Base-by-base conservation (phyloP, 1,140 invertebrate genomes). In the Adelges cooleyi region DNA sequence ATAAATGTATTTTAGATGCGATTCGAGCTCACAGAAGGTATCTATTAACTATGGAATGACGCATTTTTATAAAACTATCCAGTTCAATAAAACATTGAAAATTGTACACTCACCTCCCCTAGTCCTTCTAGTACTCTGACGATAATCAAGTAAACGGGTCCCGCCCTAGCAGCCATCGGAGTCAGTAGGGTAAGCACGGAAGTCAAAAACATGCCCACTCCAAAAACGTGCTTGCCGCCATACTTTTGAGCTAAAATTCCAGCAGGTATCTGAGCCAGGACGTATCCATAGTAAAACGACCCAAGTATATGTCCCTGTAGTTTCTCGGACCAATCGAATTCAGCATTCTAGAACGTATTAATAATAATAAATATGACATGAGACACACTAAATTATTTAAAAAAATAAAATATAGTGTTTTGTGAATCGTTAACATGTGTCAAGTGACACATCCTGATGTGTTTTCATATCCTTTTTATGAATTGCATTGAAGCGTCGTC, bases 251-350 rank as follows among this genome's bases (percentile, higher is more conserved):
- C 80, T 25, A 84, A 66, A 65, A 80, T 75, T 18, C 81, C 82
- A 11, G 81, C 81, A 46, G 80, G 80, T 15, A 86, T 74, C 68
- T 86, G 84, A 0, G 81, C 82, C 2, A 82, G 8, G 0, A 82
- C 77, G 68, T 84, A 84, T 1, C 81, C 82, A 71, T 80, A 80
- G 71, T 82, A 84, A 71, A 84, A 84, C 1, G 80, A 73, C 17
- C 76, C 74, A 1, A 84, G 72, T 15, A 84, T 76, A 25, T 80
- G 68, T 3, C 79, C 81, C 74, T 86, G 84, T 0, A 80, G 80
- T 48, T 78, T 75, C 68, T 80, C 79, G 65, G 79, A 77, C 86
- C 85, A 87, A 18, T 80, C 74, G 71, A 82, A 86, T 68, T 76
- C 74, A 15, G 71, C 70, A 6, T 69, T 67, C 71, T 72, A 51